Evolutionary conservation across 2,888 invertebrate species (phyloP), one percentile per base, ranked within the genome.

Genomic region (Buathra laborator): DNA sequence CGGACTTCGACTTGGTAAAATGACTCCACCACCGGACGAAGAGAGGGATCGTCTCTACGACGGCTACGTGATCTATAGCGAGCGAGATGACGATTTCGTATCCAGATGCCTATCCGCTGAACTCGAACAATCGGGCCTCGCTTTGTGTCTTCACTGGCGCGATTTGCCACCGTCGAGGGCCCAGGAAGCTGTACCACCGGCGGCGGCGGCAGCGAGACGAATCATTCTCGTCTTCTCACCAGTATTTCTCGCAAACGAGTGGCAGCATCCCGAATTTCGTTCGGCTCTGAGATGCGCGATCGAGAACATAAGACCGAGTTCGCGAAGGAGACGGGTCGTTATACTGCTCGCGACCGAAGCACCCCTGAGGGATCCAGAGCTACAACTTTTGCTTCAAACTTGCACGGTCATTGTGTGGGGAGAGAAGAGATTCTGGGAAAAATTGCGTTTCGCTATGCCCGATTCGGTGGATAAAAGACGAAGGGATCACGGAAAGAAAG

Each of bases 41-140:
- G 90, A 95, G 94, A 81, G 94, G 94, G 94, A 96, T 94, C 94
- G 96, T 92, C 94, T 96, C 90, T 96, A 97, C 95, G 96, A 98
- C 93, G 98, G 97, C 83, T 98, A 98, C 94, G 96, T 98, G 92
- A 96, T 97, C 86, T 98, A 98, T 95, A 97, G 97, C 93, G 96
- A 96, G 89, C 96, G 97, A 89, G 98, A 98, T 91, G 95, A 97
- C 95, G 94, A 96, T 95, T 95, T 96, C 95, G 95, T 96, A 94
- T 93, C 96, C 94, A 94, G 96, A 95, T 94, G 96, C 95, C 91
- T 97, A 94, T 94, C 96, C 93, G 90, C 95, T 0, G 97, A 97
- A 91, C 94, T 98, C 86, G 97, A 98, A 94, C 97, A 96, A 91
- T 94, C 95, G 46, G 95, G 95, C n/a, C 94, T 96, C 88, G 94